Conservation (phyloP, 2,113 vertebrate species). For the Podarcis muralis region DNA sequence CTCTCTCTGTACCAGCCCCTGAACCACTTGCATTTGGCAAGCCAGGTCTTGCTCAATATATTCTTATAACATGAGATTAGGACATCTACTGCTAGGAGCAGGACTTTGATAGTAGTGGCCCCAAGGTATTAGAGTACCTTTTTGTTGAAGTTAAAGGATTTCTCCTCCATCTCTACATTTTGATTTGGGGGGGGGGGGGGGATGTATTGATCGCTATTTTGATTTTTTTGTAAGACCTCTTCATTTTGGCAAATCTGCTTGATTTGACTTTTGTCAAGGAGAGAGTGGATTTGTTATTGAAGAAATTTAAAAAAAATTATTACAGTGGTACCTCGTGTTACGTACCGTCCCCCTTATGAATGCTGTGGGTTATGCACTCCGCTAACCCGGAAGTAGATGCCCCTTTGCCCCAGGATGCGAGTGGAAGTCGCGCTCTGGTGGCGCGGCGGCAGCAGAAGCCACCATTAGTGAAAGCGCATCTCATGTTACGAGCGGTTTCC, state of each 20-base stretch:
- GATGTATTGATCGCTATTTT: background rate
- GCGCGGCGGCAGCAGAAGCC: too few species aligned
- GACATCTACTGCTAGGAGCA: background rate
- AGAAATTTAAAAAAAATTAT: background rate
- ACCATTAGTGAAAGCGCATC: too few species aligned
- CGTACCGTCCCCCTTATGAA: background rate
- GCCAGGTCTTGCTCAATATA: background rate
- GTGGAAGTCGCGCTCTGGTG: accelerated
- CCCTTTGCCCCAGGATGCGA: too few species aligned
- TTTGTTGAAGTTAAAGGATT: background rate
- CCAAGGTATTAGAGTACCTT: background rate
- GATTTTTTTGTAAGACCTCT: background rate
- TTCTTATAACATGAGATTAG: background rate
- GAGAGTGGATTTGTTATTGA: background rate
- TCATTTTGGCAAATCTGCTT: background rate
- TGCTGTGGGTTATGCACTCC: too few species aligned
- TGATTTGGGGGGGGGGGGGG: too few species aligned
- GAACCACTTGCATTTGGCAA: background rate
- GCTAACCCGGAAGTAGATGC: too few species aligned
- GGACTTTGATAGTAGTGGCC: background rate
- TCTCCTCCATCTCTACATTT: too few species aligned
- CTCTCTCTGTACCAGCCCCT: background rate
- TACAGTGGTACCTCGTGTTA: background rate
- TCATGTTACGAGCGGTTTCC: too few species aligned
- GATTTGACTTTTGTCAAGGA: background rate